Evolutionary conservation across 2,888 invertebrate species (phyloP), one percentile per base, ranked within the genome.

Genomic region (Clitarchus hookeri): DNA sequence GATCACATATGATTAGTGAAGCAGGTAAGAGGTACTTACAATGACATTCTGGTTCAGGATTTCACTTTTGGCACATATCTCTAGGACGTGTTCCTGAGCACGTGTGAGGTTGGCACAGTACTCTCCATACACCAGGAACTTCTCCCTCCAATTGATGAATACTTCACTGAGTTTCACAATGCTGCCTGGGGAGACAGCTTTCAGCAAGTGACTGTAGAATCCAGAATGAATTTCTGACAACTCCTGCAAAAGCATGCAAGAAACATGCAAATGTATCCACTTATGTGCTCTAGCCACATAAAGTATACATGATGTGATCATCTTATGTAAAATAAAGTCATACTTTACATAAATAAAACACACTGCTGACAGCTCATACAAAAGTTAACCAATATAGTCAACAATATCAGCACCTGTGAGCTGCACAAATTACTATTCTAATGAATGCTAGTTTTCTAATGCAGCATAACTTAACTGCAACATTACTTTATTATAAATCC

Each of bases 81-180:
- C 95, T 91, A 97, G 97, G 87, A 99, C 94, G 87, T 95, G 93
- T 88, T 95, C 95, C 91, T 98, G 97, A n/a, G 98, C 98, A 85
- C 93, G 93, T 0, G 98, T 96, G 87, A 99, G 94, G 91, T 98
- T 97, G 84, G 98, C 97, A 92, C 99, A 99, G 92, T 98, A 99
- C 90, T 97, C 96, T 23, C 98, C 99, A 91, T 99, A 99, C 86
- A 98, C 94, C 65, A 99, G 94, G 91, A 99, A 96, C 87, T 96
- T 95, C 90, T 97, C 97, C 89, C 98, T 95, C 95, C 96, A 98
- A 89, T 96, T 95, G 84, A 98, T 94, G 92, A 99, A 99, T 88
- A 97, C 96, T 91, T 96, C 96, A 84, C 96, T 96, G 85, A 98
- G 92, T 89, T 93, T 93, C 27, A 91, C 92, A 0, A 93, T 92